Percentiles rank a stretch among this genome's conserved stretches.
Conservation (phyloP, 2,888 invertebrate genomes). For the Heteropelma amictum region DNA sequence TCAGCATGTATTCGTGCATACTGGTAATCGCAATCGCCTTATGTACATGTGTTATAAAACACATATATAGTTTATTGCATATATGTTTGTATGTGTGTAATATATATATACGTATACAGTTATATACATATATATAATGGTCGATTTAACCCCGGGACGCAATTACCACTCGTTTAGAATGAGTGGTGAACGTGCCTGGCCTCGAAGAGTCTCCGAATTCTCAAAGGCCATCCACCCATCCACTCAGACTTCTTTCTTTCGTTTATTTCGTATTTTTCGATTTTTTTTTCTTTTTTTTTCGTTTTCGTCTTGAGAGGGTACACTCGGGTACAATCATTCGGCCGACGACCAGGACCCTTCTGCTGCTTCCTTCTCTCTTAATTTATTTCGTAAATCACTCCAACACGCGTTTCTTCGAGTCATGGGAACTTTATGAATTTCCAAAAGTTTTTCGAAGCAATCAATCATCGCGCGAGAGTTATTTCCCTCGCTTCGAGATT, state of each 20-base stretch:
- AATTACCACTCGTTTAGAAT: slow-evolving; percentile 54
- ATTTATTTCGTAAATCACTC: background rate
- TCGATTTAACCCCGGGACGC: slow-evolving; percentile 54
- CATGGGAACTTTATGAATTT: slow-evolving; percentile 7
- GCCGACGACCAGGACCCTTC: slow-evolving; percentile 13
- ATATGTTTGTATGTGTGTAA: too few species aligned
- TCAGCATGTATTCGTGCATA: slow-evolving; percentile 7
- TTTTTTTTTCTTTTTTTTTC: slow-evolving; percentile 13
- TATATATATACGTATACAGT: slow-evolving; percentile 1
- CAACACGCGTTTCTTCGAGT: background rate
- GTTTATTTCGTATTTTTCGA: slow-evolving; percentile 1
- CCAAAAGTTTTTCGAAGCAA: slow-evolving; percentile 7
- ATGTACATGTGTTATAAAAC: background rate
- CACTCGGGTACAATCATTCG: background rate
- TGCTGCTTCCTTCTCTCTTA: background rate
- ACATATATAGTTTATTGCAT: background rate
- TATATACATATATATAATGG: slow-evolving; percentile 28
- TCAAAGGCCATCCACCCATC: slow-evolving; percentile 52
- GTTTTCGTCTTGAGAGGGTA: background rate
- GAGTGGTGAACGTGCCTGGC: slow-evolving; percentile 47
- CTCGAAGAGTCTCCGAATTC: slow-evolving; percentile 51
- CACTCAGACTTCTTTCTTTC: slow-evolving; percentile 42
- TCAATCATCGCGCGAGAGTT: slow-evolving; percentile 32
- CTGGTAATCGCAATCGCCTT: slow-evolving; percentile 4
- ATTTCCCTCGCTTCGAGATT: slow-evolving; percentile 17